Percentiles rank a stretch among this genome's conserved stretches.
Evolutionary conservation across 2,113 vertebrate species (phyloP).

Genomic region (Silurus asotus): DNA sequence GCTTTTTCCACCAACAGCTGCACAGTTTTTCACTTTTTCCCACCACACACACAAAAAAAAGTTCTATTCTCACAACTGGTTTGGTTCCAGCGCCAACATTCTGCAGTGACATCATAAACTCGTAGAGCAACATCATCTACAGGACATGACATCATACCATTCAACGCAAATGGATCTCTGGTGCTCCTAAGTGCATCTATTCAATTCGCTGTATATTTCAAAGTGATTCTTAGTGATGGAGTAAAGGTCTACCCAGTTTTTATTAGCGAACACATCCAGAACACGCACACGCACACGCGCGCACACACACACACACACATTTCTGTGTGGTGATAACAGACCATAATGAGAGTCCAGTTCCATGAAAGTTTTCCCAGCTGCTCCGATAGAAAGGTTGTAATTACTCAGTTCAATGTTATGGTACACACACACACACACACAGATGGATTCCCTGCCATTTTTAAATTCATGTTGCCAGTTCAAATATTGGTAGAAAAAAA

Average conservation of each 20-base stretch:
- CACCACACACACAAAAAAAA: not conserved
- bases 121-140: not conserved
- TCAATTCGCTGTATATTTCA: conserved; percentile 18
- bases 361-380: conserved; percentile 38
- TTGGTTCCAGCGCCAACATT: not conserved
- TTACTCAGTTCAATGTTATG: conserved; percentile 25
- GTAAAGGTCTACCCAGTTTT: conserved; percentile 46
- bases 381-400: conserved; percentile 33
- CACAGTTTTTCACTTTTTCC: not conserved
- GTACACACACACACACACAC: not conserved
- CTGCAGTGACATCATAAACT: not conserved
- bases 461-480: not conserved
- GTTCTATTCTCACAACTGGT: not conserved
- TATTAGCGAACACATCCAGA: conserved; percentile 35
- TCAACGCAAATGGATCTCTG: conserved; percentile 16
- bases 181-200: conserved; percentile 18
- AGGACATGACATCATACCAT: not conserved
- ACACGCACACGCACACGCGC: not conserved
- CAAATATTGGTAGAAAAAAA: conserved; percentile 15
- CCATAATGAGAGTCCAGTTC: conserved; percentile 40
- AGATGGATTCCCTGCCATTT: not conserved
- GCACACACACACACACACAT: not conserved
- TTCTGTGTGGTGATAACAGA: conserved; percentile 30
- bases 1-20: not conserved
- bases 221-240: conserved; percentile 7